These are phyloP conservation scores for Podiceps cristatus DNA, from an alignment of 2,113 vertebrate species.

Conservation along the genomic window DNA sequence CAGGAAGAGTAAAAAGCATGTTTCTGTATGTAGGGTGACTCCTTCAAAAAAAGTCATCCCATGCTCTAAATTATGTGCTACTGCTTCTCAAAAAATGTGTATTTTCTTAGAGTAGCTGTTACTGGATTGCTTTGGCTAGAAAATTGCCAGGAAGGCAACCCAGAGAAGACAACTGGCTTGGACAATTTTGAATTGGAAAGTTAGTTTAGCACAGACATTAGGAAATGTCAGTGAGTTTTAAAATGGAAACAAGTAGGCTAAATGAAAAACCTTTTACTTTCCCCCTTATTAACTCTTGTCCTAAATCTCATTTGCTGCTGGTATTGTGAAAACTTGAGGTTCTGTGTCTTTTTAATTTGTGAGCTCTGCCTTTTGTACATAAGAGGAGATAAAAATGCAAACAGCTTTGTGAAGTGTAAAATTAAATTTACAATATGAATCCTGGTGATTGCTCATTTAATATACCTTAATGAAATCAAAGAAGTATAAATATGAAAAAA, in stretches of 20 bases:
- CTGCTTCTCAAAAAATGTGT: background rate
- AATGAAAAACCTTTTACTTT: background rate
- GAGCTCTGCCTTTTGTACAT: background rate
- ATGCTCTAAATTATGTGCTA: background rate
- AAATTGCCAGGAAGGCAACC: background rate
- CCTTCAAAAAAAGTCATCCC: background rate
- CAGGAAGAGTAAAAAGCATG: background rate
- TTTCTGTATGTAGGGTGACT: background rate
- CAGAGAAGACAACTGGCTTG: background rate
- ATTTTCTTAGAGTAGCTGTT: background rate
- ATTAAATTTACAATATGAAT: background rate
- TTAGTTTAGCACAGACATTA: background rate
- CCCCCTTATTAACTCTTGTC: background rate
- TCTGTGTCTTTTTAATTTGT: background rate
- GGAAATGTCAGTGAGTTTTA: background rate
- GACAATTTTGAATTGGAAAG: background rate
- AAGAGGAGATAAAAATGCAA: background rate
- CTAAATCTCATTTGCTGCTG: background rate
- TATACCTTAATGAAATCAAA: background rate
- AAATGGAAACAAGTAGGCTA: background rate
- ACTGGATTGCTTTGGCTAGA: background rate
- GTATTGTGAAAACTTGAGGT: background rate
- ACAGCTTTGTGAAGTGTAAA: background rate
- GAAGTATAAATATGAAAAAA: background rate
- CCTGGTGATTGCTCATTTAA: background rate